Evolutionary conservation across 2,888 invertebrate species (phyloP).

Genomic region (Ophion costatus): DNA sequence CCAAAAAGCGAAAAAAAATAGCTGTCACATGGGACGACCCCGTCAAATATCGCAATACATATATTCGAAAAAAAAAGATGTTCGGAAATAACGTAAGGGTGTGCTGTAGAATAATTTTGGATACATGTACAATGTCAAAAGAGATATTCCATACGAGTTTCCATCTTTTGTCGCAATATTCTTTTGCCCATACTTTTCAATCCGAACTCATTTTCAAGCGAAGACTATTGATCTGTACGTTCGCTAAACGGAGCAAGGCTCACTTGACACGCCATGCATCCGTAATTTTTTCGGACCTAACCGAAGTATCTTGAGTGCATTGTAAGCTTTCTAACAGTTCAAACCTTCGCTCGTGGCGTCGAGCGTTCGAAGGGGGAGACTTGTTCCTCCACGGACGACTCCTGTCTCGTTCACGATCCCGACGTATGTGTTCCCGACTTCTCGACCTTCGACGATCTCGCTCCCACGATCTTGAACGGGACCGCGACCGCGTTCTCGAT

Average conservation of each 20-base stretch:
- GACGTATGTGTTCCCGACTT: slow-evolving; percentile 82
- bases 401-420: slow-evolving; percentile 83
- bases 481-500: slow-evolving; percentile 81
- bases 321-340: slow-evolving; percentile 6
- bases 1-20: too few relatives aligned
- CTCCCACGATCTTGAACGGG: slow-evolving; percentile 86
- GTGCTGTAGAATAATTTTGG: background rate
- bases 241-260: background rate
- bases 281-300: slow-evolving; percentile 21
- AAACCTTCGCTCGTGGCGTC: slow-evolving; percentile 84
- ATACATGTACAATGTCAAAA: background rate
- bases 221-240: background rate
- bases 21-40: too few relatives aligned
- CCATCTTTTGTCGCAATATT: background rate
- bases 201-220: background rate
- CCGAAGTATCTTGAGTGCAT: background rate
- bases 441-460: slow-evolving; percentile 83
- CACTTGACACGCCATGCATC: slow-evolving; percentile 31
- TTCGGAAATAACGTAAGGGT: background rate
- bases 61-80: background rate
- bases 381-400: slow-evolving; percentile 86
- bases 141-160: background rate
- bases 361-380: slow-evolving; percentile 84
- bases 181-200: background rate
- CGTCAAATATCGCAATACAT: background rate